A percentile compares a stretch with the other conserved stretches of the same genome.
Evolutionary conservation across 2,797 vertebrate species (phyloP).

Genomic region (Halcyon chelicuti): DNA sequence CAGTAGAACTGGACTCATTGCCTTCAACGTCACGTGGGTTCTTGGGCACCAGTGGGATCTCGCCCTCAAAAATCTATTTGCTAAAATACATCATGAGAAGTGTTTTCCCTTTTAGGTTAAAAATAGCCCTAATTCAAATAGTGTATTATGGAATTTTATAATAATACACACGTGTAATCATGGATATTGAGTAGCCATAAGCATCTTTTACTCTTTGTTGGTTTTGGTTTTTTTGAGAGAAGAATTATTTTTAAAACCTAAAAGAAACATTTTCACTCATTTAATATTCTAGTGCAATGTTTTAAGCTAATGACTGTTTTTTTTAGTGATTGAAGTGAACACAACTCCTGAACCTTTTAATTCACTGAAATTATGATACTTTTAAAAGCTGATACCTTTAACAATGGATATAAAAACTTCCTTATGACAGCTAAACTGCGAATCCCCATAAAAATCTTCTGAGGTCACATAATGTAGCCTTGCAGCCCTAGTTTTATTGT

Average conservation of each 20-base stretch:
- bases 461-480: neutral
- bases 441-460: neutral
- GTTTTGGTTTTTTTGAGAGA: neutral
- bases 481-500: neutral
- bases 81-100: neutral
- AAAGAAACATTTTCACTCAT: neutral
- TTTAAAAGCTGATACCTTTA: neutral
- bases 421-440: neutral
- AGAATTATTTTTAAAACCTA: neutral
- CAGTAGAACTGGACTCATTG: neutral
- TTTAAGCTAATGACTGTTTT: neutral
- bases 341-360: fast-evolving
- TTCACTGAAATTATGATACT: neutral
- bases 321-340: neutral
- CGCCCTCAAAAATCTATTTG: neutral
- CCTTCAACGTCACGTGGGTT: neutral
- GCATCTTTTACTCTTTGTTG: neutral
- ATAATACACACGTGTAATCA: neutral
- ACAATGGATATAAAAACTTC: neutral
- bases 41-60: neutral
- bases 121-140: neutral
- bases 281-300: neutral
- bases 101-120: neutral
- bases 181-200: neutral
- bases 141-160: neutral